Evolutionary conservation across 2,888 invertebrate genomes (phyloP), one percentile per base, ranked within the genome.

Genomic region (Polymixis lichenea): DNA sequence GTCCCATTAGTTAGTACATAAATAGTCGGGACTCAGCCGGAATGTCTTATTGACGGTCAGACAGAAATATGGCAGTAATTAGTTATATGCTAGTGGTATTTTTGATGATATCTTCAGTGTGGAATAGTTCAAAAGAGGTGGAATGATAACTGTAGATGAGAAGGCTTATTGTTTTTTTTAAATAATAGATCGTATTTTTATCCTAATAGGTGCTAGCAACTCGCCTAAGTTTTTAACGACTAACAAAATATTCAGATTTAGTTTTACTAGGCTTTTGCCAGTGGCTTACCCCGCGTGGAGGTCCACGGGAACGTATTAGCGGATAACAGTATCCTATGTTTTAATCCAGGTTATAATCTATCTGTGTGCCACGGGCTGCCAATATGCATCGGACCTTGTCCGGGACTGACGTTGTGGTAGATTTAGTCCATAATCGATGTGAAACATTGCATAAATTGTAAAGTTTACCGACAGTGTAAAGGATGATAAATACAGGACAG

Each of bases 41-140:
- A 82, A 89, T 87, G 89, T 58, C 51, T 78, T 86, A 86, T 87
- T 86, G 88, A 77, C 77, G 80, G 69, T 77, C 84, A 84, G 86
- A 87, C 82, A 78, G 87, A 79, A 87, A 84, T 87, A 87, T 88
- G 69, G 49, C 62, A 25, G 80, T 66, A 84, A 87, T 87, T 86
- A 87, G 77, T 86, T 69, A 71, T 65, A 43, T 2, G 56, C 56
- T 64, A 7, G 25, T 38, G 81, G 66, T 72, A 83, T 86, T 83
- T 83, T 60, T 75, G 70, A 56, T 46, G 60, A 55, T 83, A 64
- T 75, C 55, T 60, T 43, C 62, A 51, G 38, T 19, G n/a, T 43
- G 43, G 64, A 49, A 55, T 61, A 65, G 25, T 43, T 62, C 11
- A 17, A 19, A 15, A 25, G 28, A 28, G 28, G 32, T 67, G 28